These are phyloP conservation scores for Acromyrmex heyeri DNA, from an alignment of 1,140 invertebrate species.

Conservation along the genomic window DNA sequence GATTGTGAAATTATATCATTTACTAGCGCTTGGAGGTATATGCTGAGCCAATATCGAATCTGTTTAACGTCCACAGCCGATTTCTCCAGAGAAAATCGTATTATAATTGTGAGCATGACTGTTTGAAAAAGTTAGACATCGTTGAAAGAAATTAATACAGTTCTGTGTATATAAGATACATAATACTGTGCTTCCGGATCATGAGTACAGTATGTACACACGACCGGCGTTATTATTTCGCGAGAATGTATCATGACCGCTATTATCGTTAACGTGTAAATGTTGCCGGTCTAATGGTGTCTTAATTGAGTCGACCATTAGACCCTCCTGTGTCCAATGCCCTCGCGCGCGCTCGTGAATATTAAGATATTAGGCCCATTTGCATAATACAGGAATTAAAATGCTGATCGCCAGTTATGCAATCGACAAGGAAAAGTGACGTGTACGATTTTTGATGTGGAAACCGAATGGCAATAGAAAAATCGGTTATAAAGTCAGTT, in stretches of 20 bases:
- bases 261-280: conserved; percentile 83
- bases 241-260: conserved; percentile 79
- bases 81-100: background rate
- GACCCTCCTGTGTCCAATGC: conserved; percentile 71
- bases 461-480: background rate
- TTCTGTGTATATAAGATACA: background rate
- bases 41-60: background rate
- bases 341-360: conserved; percentile 38
- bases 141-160: conserved; percentile 62
- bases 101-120: background rate
- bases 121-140: background rate
- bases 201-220: conserved; percentile 22
- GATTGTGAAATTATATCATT: background rate
- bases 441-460: background rate
- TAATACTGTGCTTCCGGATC: conserved; percentile 47
- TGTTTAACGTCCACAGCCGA: background rate
- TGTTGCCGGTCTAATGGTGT: conserved; percentile 80
- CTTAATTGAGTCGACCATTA: conserved; percentile 83
- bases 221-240: conserved; percentile 69
- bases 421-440: background rate
- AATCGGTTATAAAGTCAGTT: background rate
- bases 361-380: conserved; percentile 78
- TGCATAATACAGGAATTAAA: conserved; percentile 75
- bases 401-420: background rate
- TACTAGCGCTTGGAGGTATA: background rate